Percentiles rank a stretch among this genome's conserved stretches.
phyloP scores from a whole-genome alignment of 2,888 invertebrate genomes.

The Caenorhabditis sp. region DNA sequence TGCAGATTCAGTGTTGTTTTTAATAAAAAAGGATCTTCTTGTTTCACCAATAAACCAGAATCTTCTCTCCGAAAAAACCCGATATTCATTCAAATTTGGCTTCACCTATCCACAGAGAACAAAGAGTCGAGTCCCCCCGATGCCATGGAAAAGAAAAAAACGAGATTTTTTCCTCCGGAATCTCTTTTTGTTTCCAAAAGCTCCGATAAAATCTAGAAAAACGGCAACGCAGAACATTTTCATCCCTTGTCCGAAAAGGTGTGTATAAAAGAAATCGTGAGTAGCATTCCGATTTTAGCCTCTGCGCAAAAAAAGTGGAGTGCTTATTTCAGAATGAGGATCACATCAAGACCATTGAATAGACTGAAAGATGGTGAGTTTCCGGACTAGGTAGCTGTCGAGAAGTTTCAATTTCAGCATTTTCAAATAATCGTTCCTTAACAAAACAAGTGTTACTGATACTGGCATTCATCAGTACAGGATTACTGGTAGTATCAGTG shows the following conservation, averaged over 20 bases:
- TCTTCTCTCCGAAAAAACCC: background rate
- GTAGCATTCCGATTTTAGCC: constrained; percentile 10
- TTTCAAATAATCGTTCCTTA: constrained; percentile 10
- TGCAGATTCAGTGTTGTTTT: background rate
- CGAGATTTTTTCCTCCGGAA: constrained; percentile 28
- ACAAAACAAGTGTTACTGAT: constrained; percentile 4
- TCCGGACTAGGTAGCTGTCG: background rate
- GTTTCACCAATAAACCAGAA: constrained; percentile 19
- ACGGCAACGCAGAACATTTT: constrained; percentile 16
- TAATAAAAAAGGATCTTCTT: background rate
- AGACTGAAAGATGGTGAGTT: constrained; percentile 36
- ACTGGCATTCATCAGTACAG: background rate
- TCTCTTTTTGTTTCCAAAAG: background rate
- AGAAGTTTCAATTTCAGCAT: constrained; percentile 8
- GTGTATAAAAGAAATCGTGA: constrained; percentile 35
- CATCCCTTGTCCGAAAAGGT: background rate
- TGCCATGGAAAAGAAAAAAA: constrained; percentile 23
- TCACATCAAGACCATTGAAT: constrained; percentile 26
- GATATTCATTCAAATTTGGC: constrained; percentile 7
- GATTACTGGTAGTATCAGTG: background rate
- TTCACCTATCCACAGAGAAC: background rate
- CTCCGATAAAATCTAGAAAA: constrained; percentile 25
- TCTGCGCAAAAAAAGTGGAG: constrained; percentile 14
- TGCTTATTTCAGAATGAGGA: constrained; percentile 11
- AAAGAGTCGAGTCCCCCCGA: constrained; percentile 21